phyloP scores from a whole-genome alignment of 2,113 vertebrate species.

The Corythornis cristatus region DNA sequence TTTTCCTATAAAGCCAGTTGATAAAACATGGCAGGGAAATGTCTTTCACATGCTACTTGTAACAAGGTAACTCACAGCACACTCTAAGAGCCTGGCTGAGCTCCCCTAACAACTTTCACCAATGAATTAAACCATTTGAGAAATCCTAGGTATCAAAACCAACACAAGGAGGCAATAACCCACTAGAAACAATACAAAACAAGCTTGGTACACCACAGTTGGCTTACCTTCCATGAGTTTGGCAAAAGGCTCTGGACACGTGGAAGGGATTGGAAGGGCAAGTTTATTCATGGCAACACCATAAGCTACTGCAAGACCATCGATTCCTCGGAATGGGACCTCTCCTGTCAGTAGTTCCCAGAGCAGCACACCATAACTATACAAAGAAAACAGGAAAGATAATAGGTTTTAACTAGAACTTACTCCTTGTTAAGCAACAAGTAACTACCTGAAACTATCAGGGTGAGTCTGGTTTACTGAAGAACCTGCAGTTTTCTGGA shows the following conservation, averaged over 20 bases:
- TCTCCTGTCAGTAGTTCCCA: conserved; percentile 97
- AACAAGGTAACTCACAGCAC: background rate
- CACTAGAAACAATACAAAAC: background rate
- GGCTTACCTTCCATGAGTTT: conserved; percentile 94
- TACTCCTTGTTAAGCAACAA: background rate
- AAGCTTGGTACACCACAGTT: background rate
- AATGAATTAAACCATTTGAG: background rate
- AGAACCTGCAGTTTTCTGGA: background rate
- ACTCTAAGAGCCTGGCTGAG: background rate
- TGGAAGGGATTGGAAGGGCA: conserved; percentile 94
- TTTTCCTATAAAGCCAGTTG: background rate
- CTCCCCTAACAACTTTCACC: background rate
- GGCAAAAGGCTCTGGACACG: conserved; percentile 93
- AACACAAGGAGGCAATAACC: background rate
- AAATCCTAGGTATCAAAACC: background rate
- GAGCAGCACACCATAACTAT: conserved; percentile 91
- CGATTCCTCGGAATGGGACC: conserved; percentile 94
- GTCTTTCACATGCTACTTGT: background rate
- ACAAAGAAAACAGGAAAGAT: background rate
- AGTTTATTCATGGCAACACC: conserved; percentile 99
- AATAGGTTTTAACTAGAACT: background rate
- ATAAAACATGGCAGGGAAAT: background rate
- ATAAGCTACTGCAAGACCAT: conserved; percentile 92
- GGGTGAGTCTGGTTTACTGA: background rate
- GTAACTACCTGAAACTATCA: background rate